Evolutionary conservation across 2,113 vertebrate genomes (phyloP).

Genomic region (Hippolais icterina): DNA sequence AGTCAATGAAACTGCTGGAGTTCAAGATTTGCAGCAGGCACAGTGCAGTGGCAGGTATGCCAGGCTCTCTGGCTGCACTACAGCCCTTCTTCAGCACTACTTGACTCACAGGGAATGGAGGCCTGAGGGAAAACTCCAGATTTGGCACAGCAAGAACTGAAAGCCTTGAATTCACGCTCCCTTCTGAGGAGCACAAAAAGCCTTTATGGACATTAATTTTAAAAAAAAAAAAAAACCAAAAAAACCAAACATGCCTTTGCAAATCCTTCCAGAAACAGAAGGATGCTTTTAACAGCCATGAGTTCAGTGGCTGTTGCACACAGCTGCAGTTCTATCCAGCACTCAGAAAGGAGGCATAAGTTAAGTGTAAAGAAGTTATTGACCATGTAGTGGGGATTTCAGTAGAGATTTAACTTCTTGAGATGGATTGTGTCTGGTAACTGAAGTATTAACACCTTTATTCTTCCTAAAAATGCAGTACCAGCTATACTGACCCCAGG

Average conservation of each 20-base stretch:
- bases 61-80: neutral
- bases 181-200: neutral
- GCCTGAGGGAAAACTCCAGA: neutral
- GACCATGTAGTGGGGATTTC: neutral
- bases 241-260: neutral
- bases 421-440: neutral
- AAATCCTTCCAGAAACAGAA: neutral
- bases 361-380: constrained; percentile 1
- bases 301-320: neutral
- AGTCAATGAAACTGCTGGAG: neutral
- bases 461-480: neutral
- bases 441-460: constrained; percentile 6
- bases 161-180: neutral
- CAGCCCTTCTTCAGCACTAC: neutral
- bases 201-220: neutral
- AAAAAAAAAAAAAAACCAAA: no score
- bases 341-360: neutral
- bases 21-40: neutral
- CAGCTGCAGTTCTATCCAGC: neutral
- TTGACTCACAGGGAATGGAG: neutral
- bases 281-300: neutral
- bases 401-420: neutral
- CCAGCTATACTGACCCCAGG: neutral
- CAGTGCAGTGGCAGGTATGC: neutral
- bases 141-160: neutral